A percentile compares a stretch with the other conserved stretches of the same genome.
phyloP scores from a whole-genome alignment of 2,888 invertebrate species.

The Caenorhabditis imperialis region DNA sequence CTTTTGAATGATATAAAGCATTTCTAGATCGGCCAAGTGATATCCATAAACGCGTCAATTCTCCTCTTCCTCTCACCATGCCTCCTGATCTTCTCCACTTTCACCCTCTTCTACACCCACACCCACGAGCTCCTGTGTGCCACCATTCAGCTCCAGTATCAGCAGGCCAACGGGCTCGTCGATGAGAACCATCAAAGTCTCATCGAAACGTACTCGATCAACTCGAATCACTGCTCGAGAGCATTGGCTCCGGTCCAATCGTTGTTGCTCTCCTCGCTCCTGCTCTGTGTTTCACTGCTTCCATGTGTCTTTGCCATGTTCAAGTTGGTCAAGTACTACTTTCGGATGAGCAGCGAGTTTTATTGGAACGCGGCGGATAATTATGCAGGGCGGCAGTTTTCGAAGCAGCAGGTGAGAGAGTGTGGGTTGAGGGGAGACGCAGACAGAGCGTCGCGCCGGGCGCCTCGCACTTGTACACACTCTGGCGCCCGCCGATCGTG shows the following conservation, averaged over 20 bases:
- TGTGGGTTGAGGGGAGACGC: too few species aligned
- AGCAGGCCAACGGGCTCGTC: constrained; percentile 44
- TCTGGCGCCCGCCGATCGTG: too few species aligned
- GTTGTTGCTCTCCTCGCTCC: constrained; percentile 53
- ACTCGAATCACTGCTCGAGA: constrained; percentile 44
- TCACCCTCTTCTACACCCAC: constrained; percentile 57
- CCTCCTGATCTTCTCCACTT: constrained; percentile 46
- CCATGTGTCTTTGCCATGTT: constrained; percentile 58
- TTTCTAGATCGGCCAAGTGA: constrained; percentile 60
- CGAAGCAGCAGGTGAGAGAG: constrained; percentile 41
- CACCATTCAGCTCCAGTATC: constrained; percentile 55
- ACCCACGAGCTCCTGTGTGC: constrained; percentile 61
- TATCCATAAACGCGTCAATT: constrained; percentile 48
- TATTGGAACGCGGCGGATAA: constrained; percentile 64
- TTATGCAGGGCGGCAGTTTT: constrained; percentile 49
- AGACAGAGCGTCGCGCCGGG: too few species aligned
- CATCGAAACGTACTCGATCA: constrained; percentile 39
- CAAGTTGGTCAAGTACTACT: constrained; percentile 62
- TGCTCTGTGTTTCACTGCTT: constrained; percentile 50
- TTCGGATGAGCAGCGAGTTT: constrained; percentile 63
- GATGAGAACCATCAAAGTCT: too few species aligned
- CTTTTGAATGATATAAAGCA: background rate
- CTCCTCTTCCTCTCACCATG: constrained; percentile 56
- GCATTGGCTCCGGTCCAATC: constrained; percentile 53
- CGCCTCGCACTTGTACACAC: too few species aligned